Base-by-base conservation (phyloP, 2,113 vertebrate species). In the Xenopus laevis region DNA sequence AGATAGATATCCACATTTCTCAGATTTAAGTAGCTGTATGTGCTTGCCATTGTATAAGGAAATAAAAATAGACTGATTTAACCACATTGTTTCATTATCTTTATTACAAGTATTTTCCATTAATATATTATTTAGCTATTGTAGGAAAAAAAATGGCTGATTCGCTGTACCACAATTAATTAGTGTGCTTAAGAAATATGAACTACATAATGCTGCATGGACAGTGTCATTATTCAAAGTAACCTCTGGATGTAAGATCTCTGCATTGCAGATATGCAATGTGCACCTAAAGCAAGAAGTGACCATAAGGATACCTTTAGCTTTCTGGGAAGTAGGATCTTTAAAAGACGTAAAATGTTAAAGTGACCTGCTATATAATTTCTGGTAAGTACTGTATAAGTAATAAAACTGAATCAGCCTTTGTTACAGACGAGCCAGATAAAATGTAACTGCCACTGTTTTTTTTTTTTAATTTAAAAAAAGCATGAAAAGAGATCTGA, bases 261-360 rank as follows among this genome's bases (percentile, higher is more conserved):
- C 72, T 83, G 82, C 82, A 78, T 13, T 83, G 80, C 81, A 86
- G 81, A 87, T 82, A 86, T 75, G 85, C 76, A 87, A 86, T 82
- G 63, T 88, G 81, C 85, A 83, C 79, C 83, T 45, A 83, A 82
- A 86, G 86, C 87, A 88, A 85, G 85, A 86, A 79, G 13, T 82
- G 78, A 68, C 81, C 78, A 77, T 81, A 88, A 86, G 86, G 84
- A 81, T 86, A 89, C 87, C 82, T 89, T 89, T 83, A 84, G 85
- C 86, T 86, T 90, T 91, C 87, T 91, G 86, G 89, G 88, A 92
- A 92, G 84, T 3, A 79, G 83, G 78, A 84, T 87, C 88, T 87
- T 87, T 89, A 89, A 89, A 88, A 84, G 81, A 89, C 78, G 79
- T 87, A 87, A 84, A 86, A 86, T 68, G 79, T 82, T 80, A n/a